A percentile compares a stretch with the other conserved stretches of the same genome.
Evolutionary conservation across 2,888 invertebrate genomes (phyloP).

Genomic region (Sisyra nigra): DNA sequence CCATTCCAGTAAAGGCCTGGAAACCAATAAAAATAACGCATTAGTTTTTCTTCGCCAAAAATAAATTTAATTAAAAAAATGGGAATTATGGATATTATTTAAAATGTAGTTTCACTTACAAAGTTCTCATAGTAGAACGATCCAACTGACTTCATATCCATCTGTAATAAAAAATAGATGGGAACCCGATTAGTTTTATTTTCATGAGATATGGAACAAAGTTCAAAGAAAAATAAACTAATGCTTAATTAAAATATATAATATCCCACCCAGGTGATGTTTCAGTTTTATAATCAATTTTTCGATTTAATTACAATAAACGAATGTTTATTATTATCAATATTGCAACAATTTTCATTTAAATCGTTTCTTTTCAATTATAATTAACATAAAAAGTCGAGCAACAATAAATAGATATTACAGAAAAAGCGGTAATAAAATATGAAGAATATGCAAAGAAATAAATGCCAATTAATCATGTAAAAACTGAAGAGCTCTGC

Average conservation of each 20-base stretch:
- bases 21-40: constrained; percentile 15
- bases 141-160: constrained; percentile 92
- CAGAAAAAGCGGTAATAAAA: no score
- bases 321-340: no score
- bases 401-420: no score
- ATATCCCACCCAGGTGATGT: no score
- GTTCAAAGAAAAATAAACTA: constrained; percentile 10
- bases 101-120: constrained; percentile 46
- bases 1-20: constrained; percentile 88
- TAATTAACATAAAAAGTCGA: no score
- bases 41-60: background rate
- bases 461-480: no score
- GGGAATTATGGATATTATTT: background rate
- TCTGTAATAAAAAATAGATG: constrained; percentile 46
- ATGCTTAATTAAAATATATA: background rate
- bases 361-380: no score
- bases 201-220: constrained; percentile 11
- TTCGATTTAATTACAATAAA: no score
- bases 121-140: constrained; percentile 93
- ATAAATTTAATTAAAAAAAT: constrained; percentile 7
- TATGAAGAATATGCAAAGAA: no score
- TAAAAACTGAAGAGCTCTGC: no score
- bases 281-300: no score
- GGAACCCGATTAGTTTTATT: constrained; percentile 2
- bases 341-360: no score